These are phyloP conservation scores for Zonitis immaculata DNA, from an alignment of 2,888 invertebrate species.

Conservation along the genomic window DNA sequence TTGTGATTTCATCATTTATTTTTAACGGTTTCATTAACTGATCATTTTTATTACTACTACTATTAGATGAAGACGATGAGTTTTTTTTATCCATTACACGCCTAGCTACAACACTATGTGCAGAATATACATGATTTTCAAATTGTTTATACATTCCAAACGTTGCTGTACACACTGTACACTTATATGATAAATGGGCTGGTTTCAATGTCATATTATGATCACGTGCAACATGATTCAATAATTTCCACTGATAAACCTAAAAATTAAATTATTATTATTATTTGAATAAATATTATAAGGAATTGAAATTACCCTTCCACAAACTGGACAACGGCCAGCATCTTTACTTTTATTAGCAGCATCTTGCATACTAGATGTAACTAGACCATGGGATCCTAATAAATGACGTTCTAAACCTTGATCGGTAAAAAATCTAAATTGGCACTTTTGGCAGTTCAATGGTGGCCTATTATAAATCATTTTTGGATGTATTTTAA, in stretches of 20 bases:
- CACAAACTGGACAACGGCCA: constrained; percentile 91
- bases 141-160: constrained; percentile 95
- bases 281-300: not conserved
- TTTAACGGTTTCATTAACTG: constrained; percentile 73
- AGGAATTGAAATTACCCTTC: constrained; percentile 63
- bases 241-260: constrained; percentile 91
- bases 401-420: constrained; percentile 92
- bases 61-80: constrained; percentile 43
- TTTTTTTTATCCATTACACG: constrained; percentile 74
- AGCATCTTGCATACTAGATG: constrained; percentile 93
- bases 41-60: constrained; percentile 48
- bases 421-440: constrained; percentile 95
- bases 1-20: constrained; percentile 86
- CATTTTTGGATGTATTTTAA: constrained; percentile 95
- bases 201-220: constrained; percentile 90
- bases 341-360: constrained; percentile 93
- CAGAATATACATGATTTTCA: constrained; percentile 90
- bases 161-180: constrained; percentile 91
- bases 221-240: constrained; percentile 88
- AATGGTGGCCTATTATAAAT: constrained; percentile 90
- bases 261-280: constrained; percentile 38
- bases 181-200: constrained; percentile 90
- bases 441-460: constrained; percentile 94
- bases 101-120: constrained; percentile 86
- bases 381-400: constrained; percentile 91